Conservation (phyloP, 2,113 vertebrate species). For the Nansenia antarctica region DNA sequence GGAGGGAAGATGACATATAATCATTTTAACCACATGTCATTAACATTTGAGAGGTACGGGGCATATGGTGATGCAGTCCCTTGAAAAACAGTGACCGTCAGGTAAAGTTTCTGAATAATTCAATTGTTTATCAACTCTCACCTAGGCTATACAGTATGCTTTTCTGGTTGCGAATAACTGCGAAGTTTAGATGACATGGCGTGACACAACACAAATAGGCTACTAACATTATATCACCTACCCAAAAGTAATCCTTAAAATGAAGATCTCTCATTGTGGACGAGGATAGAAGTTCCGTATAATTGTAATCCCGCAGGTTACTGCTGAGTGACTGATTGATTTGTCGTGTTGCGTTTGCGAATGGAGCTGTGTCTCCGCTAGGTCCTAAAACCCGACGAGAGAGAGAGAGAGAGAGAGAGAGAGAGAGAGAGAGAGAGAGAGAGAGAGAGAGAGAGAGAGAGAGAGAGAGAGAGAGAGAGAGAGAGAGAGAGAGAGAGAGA, state of each 20-base stretch:
- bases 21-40: slow-evolving; percentile 12
- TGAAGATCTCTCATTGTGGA: slow-evolving; percentile 79
- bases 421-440: too few species aligned
- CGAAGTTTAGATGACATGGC: not conserved
- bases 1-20: slow-evolving; percentile 24
- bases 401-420: not conserved
- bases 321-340: not conserved
- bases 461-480: not conserved
- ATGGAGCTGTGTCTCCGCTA: not conserved
- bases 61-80: too few species aligned
- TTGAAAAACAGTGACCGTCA: too few species aligned
- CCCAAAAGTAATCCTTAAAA: slow-evolving; percentile 92
- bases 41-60: not conserved
- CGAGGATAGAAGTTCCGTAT: not conserved
- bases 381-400: not conserved
- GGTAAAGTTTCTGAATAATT: not conserved
- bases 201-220: not conserved
- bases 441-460: not conserved
- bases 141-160: not conserved
- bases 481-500: too few species aligned
- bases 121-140: not conserved
- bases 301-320: not conserved
- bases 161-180: not conserved
- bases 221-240: slow-evolving; percentile 53
- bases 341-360: not conserved